Evolutionary conservation across 2,888 invertebrate genomes (phyloP).

Genomic region (Gari tellinella): DNA sequence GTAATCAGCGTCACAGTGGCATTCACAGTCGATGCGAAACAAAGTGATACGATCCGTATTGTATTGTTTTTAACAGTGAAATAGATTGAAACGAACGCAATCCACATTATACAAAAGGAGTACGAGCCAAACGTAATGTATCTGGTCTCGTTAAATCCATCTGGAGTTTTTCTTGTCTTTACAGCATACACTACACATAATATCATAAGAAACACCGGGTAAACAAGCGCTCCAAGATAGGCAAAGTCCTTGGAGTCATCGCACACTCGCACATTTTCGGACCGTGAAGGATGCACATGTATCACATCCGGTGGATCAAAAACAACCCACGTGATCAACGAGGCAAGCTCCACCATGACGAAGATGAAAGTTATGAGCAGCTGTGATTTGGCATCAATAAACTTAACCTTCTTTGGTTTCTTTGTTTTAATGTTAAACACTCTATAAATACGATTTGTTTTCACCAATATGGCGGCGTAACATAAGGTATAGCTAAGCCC

Average conservation of each 20-base stretch:
- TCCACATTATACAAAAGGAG: slow-evolving; percentile 87
- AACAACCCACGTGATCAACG: slow-evolving; percentile 86
- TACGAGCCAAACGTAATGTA: slow-evolving; percentile 87
- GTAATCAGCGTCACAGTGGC: slow-evolving; percentile 86
- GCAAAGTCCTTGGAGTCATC: slow-evolving; percentile 85
- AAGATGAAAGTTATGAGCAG: slow-evolving; percentile 86
- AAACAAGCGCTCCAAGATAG: slow-evolving; percentile 86
- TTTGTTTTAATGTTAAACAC: slow-evolving; percentile 85
- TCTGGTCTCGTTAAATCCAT: slow-evolving; percentile 87
- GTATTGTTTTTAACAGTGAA: slow-evolving; percentile 85
- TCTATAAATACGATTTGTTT: slow-evolving; percentile 87
- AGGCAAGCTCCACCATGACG: slow-evolving; percentile 85
- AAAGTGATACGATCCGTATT: slow-evolving; percentile 86
- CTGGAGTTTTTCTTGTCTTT: slow-evolving; percentile 87
- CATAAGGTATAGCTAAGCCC: slow-evolving; percentile 87
- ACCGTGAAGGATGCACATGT: slow-evolving; percentile 78
- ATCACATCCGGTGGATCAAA: slow-evolving; percentile 85
- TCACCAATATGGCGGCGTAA: slow-evolving; percentile 87
- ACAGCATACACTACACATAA: slow-evolving; percentile 87
- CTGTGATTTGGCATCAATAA: slow-evolving; percentile 84
- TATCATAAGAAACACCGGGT: slow-evolving; percentile 86
- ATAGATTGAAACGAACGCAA: slow-evolving; percentile 87
- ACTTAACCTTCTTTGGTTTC: slow-evolving; percentile 84
- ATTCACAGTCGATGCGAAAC: slow-evolving; percentile 86
- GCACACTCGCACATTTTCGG: slow-evolving; percentile 80